Evolutionary conservation across 2,113 vertebrate species (phyloP), one percentile per base, ranked within the genome.

Genomic region (Chroicocephalus ridibundus): DNA sequence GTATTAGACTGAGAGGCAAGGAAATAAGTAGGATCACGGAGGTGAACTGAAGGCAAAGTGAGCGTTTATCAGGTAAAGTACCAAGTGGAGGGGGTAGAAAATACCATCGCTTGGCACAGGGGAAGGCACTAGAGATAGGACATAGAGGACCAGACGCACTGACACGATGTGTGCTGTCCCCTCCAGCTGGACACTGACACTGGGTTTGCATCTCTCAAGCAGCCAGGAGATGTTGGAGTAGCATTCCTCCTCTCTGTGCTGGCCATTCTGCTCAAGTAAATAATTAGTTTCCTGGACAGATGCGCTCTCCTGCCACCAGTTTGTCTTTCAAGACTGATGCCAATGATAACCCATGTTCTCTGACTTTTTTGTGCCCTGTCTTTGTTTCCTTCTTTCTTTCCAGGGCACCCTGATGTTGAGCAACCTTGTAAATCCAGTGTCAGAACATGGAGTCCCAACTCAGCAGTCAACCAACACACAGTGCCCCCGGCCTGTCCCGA

Each of bases 371-470:
- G 13, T 75, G 36, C n/a, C 31, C 10, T 84, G 29, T 64, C 29
- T 82, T 74, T 86, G 4, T 44, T 90, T 82, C 36, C 40, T 82
- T 31, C 47, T n/a, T 84, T 92, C 93, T 76, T 80, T 77, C 54
- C 91, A 99, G 99, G 99, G n/a, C 99, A 99, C 79, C 99, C 99
- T 86, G 99, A 99, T 10, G 99, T 99, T 66, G 99, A 99, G 95
- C 99, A 99, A 94, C 98, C 98, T 18, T 99, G 99, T 84, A 99
- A 99, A 95, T 98, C 99, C 95, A 99, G 99, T 9, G 99, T 99
- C 58, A 98, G 98, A 57, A 99, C 99, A 0, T 99, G 99, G 99
- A 99, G 99, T 68, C 99, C 99, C 60, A 99, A 99, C 84, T 98
- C 99, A 0, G 98, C 99, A 7, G 99, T 98, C 60, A 99, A 99